Evolutionary conservation across 1,140 invertebrate species (phyloP).

Genomic region (Batillaria attramentaria): DNA sequence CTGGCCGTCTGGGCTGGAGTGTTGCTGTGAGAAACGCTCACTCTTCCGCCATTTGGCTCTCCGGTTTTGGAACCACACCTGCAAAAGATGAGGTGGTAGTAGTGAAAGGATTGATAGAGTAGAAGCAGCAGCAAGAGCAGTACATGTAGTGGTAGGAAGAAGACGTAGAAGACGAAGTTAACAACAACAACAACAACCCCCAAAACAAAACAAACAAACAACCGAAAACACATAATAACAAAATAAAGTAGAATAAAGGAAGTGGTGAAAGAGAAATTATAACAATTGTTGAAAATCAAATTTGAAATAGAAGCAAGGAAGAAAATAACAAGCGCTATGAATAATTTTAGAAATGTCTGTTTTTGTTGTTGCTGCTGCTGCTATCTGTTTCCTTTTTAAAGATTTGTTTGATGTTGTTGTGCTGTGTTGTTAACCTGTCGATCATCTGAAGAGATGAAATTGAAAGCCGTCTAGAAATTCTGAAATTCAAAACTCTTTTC

Average conservation of each 20-base stretch:
- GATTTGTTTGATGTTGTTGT: too few relatives aligned
- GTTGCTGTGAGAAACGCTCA: conserved; percentile 66
- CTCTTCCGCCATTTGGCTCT: conserved; percentile 97
- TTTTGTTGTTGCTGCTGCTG: too few relatives aligned
- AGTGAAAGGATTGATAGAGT: not conserved
- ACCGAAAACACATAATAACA: not conserved
- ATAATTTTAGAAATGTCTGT: too few relatives aligned
- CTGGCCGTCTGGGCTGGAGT: conserved; percentile 76
- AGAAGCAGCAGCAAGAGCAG: not conserved
- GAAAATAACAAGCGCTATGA: too few relatives aligned
- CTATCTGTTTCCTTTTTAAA: too few relatives aligned
- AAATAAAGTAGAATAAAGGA: not conserved
- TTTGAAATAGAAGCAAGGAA: too few relatives aligned
- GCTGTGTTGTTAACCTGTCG: too few relatives aligned
- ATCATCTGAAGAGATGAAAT: too few relatives aligned
- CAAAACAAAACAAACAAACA: not conserved
- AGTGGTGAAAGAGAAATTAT: too few relatives aligned
- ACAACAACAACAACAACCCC: not conserved
- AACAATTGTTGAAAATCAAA: too few relatives aligned
- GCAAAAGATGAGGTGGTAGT: conserved; percentile 34
- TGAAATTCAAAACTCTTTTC: not conserved
- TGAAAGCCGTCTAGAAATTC: not conserved
- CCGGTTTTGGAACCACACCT: conserved; percentile 99
- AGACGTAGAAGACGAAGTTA: not conserved
- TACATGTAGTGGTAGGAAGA: not conserved